Evolutionary conservation across 2,888 invertebrate species (phyloP).

Genomic region (Barypeithes pellucidus): DNA sequence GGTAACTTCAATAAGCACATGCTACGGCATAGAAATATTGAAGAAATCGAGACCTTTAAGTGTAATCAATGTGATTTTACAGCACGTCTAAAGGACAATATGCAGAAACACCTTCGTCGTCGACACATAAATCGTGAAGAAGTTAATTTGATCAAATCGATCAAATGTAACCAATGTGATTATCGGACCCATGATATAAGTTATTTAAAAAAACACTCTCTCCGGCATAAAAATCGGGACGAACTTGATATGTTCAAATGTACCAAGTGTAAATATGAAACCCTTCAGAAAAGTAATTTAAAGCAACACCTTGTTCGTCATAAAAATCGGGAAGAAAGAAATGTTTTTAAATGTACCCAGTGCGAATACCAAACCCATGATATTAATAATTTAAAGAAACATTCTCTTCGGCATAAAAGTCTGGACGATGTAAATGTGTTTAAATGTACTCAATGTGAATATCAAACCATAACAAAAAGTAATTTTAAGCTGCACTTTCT

Average conservation of each 20-base stretch:
- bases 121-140: too few species aligned
- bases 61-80: too few species aligned
- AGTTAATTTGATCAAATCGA: too few species aligned
- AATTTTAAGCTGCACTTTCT: background rate
- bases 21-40: background rate
- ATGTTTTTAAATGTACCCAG: background rate
- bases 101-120: too few species aligned
- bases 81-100: too few species aligned
- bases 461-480: background rate
- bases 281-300: background rate
- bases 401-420: background rate
- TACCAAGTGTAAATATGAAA: background rate
- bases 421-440: background rate
- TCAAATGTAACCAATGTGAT: background rate
- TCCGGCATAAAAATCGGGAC: background rate
- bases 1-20: background rate
- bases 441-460: conserved; percentile 1
- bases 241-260: background rate
- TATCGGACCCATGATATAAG: background rate
- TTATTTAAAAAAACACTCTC: background rate
- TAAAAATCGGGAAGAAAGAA: background rate
- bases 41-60: too few species aligned
- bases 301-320: background rate
- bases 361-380: background rate
- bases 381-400: background rate